These are phyloP conservation scores for Gavialis gangeticus DNA, from an alignment of 2,113 vertebrate genomes.

Conservation along the genomic window DNA sequence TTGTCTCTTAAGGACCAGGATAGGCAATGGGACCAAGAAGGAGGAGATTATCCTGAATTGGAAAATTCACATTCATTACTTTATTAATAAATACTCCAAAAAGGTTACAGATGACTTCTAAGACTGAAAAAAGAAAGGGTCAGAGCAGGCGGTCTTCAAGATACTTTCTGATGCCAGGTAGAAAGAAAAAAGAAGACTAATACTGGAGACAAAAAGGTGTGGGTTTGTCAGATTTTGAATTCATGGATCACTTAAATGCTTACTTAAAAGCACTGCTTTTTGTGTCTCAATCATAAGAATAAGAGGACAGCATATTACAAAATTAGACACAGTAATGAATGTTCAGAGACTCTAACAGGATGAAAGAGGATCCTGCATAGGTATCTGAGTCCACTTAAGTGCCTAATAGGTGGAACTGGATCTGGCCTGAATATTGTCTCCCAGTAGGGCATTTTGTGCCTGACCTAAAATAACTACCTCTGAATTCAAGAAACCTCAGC, in stretches of 20 bases:
- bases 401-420: no score
- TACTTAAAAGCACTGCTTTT: not conserved
- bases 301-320: not conserved
- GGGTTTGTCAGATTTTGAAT: not conserved
- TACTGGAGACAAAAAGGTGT: not conserved
- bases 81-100: not conserved
- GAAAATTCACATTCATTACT: constrained; percentile 32
- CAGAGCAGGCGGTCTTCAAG: not conserved
- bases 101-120: constrained; percentile 1
- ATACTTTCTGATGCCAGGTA: constrained; percentile 8
- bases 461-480: no score
- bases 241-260: not conserved
- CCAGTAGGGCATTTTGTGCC: no score
- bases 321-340: not conserved
- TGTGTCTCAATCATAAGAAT: not conserved
- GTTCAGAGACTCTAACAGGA: rapidly evolving
- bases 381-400: no score
- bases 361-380: not conserved
- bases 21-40: constrained; percentile 2
- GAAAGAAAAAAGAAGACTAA: constrained; percentile 1
- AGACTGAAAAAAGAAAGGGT: constrained; percentile 19
- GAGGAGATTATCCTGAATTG: constrained; percentile 9
- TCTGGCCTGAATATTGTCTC: no score
- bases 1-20: constrained; percentile 30
- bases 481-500: no score